These are phyloP conservation scores for Bombylius discolor DNA, from an alignment of 2,888 invertebrate genomes.

Conservation along the genomic window DNA sequence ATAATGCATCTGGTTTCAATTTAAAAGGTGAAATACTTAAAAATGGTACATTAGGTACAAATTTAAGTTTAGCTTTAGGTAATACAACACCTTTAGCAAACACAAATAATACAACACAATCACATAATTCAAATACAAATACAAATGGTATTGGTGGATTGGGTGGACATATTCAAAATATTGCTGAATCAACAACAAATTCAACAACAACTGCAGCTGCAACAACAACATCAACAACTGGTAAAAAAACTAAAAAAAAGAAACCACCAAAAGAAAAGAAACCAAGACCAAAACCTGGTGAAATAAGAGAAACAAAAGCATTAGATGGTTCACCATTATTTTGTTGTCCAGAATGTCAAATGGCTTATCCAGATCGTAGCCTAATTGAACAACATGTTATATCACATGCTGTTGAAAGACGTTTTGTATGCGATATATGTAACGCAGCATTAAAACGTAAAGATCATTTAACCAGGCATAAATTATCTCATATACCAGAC, in stretches of 20 bases:
- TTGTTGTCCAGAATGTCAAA: conserved; percentile 79
- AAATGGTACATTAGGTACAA: conserved; percentile 30
- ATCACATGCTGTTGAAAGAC: conserved; percentile 71
- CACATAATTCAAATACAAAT: conserved; percentile 24
- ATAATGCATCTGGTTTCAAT: conserved; percentile 26
- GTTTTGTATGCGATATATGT: conserved; percentile 79
- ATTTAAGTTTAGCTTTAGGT: conserved; percentile 34
- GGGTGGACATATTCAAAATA: conserved; percentile 11
- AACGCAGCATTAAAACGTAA: conserved; percentile 78
- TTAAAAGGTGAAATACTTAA: conserved; percentile 34
- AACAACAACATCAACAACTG: conserved; percentile 27
- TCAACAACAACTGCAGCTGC: conserved; percentile 34
- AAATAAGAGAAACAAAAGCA: conserved; percentile 44
- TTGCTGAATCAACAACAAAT: conserved; percentile 26
- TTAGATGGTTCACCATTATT: conserved; percentile 72
- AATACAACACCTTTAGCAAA: conserved; percentile 26
- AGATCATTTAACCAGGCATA: conserved; percentile 75
- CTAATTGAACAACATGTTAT: conserved; percentile 74
- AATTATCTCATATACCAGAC: conserved; percentile 79
- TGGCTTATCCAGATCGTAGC: conserved; percentile 78
- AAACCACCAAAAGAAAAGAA: conserved; percentile 59
- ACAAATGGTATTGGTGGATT: conserved; percentile 19
- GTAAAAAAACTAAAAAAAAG: conserved; percentile 39
- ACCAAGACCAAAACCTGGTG: conserved; percentile 54
- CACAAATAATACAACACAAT: conserved; percentile 20